Conservation (phyloP, 2,797 vertebrate genomes). For the Hyperoplus immaculatus region DNA sequence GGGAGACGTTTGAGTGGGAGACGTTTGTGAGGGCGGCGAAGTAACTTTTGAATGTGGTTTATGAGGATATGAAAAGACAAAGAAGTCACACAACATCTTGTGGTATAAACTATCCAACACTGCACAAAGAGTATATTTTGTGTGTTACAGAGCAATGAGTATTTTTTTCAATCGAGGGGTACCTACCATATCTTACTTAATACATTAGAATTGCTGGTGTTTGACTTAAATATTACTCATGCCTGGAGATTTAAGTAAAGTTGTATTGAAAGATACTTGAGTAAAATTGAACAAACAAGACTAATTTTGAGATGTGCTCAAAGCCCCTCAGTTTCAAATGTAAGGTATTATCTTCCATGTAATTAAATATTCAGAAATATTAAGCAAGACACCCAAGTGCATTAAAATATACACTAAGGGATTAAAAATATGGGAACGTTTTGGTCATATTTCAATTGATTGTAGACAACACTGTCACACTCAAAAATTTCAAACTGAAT, state of each 20-base stretch:
- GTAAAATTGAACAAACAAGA: neutral
- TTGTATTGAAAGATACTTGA: neutral
- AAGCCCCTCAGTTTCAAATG: neutral
- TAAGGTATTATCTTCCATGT: neutral
- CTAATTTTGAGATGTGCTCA: neutral
- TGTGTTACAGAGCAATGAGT: neutral
- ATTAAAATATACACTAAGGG: neutral
- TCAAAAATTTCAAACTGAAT: neutral
- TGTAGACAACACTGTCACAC: neutral
- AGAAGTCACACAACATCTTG: slow-evolving; percentile 44
- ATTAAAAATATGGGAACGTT: neutral
- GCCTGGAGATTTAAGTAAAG: neutral
- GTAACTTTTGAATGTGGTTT: slow-evolving; percentile 50
- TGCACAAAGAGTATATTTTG: slow-evolving; percentile 9
- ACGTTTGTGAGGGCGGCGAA: slow-evolving; percentile 43
- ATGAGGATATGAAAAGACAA: slow-evolving; percentile 59
- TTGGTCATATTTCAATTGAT: neutral
- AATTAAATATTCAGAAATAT: neutral
- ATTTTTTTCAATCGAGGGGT: neutral
- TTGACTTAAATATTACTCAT: slow-evolving; percentile 8
- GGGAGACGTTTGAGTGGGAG: slow-evolving; percentile 68
- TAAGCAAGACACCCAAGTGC: neutral
- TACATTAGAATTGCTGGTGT: neutral
- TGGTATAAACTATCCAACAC: slow-evolving; percentile 32
- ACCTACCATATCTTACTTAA: neutral